These are phyloP conservation scores for Microchrysa polita DNA, from an alignment of 2,888 invertebrate species.

Conservation along the genomic window DNA sequence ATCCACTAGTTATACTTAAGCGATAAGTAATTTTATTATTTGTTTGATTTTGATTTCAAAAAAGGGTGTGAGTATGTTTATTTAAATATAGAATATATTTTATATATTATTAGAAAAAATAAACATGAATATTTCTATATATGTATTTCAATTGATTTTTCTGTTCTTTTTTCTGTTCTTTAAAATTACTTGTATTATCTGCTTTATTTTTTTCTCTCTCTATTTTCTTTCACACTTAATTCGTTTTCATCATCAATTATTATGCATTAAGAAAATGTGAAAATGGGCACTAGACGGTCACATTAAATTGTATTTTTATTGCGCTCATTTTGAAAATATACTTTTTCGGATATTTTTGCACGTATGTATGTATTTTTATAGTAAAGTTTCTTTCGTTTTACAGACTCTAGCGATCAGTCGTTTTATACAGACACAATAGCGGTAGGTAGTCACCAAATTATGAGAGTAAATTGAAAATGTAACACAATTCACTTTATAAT, in stretches of 20 bases:
- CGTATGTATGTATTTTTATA: too few species aligned
- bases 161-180: not conserved
- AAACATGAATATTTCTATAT: not conserved
- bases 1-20: too few species aligned
- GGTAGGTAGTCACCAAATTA: slow-evolving; percentile 1
- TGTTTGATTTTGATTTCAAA: too few species aligned
- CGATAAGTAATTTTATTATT: too few species aligned
- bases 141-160: slow-evolving; percentile 13
- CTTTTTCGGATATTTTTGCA: too few species aligned
- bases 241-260: not conserved
- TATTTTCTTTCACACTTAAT: not conserved
- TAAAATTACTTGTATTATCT: not conserved
- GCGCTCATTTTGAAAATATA: too few species aligned
- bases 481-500: not conserved
- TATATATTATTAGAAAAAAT: slow-evolving; percentile 10
- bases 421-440: not conserved
- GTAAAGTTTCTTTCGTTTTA: too few species aligned
- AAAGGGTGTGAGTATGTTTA: too few species aligned
- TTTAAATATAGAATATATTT: not conserved
- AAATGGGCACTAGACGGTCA: slow-evolving; percentile 31
- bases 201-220: not conserved
- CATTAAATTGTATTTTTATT: not conserved
- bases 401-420: slow-evolving; percentile 8
- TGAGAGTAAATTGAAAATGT: slow-evolving; percentile 4
- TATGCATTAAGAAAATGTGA: not conserved